Evolutionary conservation across 1,140 invertebrate species (phyloP).

Genomic region (Manduca sexta): DNA sequence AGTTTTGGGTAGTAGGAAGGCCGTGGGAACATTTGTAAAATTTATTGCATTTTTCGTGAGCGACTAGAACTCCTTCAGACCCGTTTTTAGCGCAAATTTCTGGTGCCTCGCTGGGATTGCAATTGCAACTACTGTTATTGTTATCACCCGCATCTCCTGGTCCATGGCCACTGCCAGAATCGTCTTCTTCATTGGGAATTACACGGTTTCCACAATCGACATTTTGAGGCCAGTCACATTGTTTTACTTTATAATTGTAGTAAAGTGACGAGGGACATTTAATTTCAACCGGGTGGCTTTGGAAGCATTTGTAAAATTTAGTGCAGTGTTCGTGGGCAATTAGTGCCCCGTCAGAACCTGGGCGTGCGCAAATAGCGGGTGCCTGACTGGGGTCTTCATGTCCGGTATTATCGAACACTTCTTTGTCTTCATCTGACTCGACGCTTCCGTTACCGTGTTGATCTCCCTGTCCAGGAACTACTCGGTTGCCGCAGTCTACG

Average conservation of each 20-base stretch:
- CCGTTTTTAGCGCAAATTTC: slow-evolving; percentile 22
- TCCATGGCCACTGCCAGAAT: neutral
- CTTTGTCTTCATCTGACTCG: too few relatives aligned
- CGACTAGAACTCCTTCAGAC: slow-evolving; percentile 23
- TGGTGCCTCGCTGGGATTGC: slow-evolving; percentile 24
- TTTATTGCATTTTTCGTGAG: slow-evolving; percentile 36
- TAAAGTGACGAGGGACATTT: slow-evolving; percentile 8
- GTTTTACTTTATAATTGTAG: slow-evolving; percentile 11
- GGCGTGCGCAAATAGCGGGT: neutral
- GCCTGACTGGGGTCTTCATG: too few relatives aligned
- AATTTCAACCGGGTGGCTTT: neutral
- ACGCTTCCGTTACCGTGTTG: neutral
- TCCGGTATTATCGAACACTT: too few relatives aligned
- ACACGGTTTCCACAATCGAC: slow-evolving; percentile 41
- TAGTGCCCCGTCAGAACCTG: neutral
- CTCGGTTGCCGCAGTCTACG: slow-evolving; percentile 2
- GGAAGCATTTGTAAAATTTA: slow-evolving; percentile 5
- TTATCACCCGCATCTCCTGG: neutral
- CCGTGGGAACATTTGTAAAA: slow-evolving; percentile 35
- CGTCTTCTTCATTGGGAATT: too few relatives aligned
- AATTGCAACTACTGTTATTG: slow-evolving; percentile 11
- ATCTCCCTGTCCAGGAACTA: neutral
- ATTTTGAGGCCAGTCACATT: slow-evolving; percentile 60
- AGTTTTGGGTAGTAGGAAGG: slow-evolving; percentile 41
- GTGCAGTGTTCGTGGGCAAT: slow-evolving; percentile 6